Evolutionary conservation across 2,113 vertebrate genomes (phyloP).

Genomic region (Rhynchopsitta pachyrhyncha): DNA sequence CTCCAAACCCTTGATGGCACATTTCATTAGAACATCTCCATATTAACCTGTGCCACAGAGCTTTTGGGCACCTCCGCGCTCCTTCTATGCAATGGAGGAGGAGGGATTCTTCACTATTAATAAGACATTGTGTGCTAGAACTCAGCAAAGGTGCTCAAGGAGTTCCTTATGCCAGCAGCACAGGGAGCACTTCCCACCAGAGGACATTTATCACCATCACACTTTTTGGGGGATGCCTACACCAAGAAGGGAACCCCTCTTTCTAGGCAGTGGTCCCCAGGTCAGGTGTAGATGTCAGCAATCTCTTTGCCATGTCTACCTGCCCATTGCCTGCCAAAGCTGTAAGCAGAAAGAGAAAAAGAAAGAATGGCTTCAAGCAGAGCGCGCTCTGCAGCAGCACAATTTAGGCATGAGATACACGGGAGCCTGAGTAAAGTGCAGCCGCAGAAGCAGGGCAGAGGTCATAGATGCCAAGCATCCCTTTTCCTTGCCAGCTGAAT

Average conservation of each 20-base stretch:
- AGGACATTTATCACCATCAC: not conserved
- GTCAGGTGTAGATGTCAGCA: not conserved
- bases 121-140: not conserved
- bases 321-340: not conserved
- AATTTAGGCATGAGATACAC: not conserved
- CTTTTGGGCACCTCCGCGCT: not conserved
- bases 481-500: not conserved
- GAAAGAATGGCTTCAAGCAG: not conserved
- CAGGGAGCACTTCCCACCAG: not conserved
- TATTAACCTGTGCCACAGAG: not conserved
- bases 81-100: not conserved
- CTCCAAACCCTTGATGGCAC: not conserved
- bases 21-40: not conserved
- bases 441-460: not conserved
- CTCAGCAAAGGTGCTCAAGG: not conserved
- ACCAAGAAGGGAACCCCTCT: not conserved
- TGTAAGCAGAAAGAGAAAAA: not conserved
- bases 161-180: fast-evolving
- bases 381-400: not conserved
- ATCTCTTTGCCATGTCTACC: not conserved
- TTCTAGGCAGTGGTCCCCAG: not conserved
- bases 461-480: not conserved
- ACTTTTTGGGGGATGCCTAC: fast-evolving
- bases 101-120: not conserved
- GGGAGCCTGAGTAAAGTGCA: not conserved